These are phyloP conservation scores for Heliconius hermathena DNA, from an alignment of 1,140 invertebrate genomes.

Conservation along the genomic window DNA sequence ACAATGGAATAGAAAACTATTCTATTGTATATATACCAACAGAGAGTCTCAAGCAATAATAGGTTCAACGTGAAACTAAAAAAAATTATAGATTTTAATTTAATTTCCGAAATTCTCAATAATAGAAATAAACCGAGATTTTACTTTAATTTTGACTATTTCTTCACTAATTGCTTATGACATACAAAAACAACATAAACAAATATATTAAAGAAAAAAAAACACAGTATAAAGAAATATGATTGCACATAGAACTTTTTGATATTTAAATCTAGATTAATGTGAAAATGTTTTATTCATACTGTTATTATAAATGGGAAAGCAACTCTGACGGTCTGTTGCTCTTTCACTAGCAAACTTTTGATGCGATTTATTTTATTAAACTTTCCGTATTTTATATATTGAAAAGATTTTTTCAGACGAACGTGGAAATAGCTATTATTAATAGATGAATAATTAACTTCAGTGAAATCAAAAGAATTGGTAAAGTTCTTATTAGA, in stretches of 20 bases:
- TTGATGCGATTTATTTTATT: not conserved
- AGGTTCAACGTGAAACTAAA: too few species aligned
- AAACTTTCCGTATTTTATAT: not conserved
- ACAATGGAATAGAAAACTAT: too few species aligned
- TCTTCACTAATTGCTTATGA: too few species aligned
- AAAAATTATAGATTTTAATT: not conserved
- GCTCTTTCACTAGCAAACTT: not conserved
- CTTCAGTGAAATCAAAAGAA: too few species aligned
- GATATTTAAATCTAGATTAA: conserved; percentile 7
- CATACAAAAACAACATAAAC: too few species aligned
- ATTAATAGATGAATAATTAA: too few species aligned
- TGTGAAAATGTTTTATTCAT: conserved; percentile 12
- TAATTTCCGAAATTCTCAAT: not conserved
- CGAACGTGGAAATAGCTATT: too few species aligned
- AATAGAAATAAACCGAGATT: not conserved
- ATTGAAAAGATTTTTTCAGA: not conserved
- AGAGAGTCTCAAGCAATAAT: too few species aligned
- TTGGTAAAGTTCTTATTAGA: too few species aligned
- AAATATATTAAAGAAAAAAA: not conserved
- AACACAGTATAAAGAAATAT: not conserved
- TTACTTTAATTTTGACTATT: too few species aligned
- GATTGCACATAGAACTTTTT: not conserved
- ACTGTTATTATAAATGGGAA: conserved; percentile 1
- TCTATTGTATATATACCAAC: too few species aligned
- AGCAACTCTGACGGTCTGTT: not conserved